A percentile compares a stretch with the other conserved stretches of the same genome.
Conservation (phyloP, 2,113 vertebrate species). For the Enhydra lutris region DNA sequence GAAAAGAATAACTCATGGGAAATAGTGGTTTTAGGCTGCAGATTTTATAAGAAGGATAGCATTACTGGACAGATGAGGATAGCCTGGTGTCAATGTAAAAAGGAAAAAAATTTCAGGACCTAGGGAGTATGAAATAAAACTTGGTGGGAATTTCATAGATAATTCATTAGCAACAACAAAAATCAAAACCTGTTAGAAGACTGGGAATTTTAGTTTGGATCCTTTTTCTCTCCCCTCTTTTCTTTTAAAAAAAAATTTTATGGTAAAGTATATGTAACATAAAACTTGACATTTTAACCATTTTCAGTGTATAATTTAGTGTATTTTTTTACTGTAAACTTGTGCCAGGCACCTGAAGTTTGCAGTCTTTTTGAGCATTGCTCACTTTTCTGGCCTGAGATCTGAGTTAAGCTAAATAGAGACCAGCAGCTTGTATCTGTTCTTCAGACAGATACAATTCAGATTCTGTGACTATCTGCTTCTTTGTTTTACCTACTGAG, state of each 20-base stretch:
- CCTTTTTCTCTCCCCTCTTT: background rate
- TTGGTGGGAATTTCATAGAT: background rate
- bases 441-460: background rate
- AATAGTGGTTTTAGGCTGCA: background rate
- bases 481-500: background rate
- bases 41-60: background rate
- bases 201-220: background rate
- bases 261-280: background rate
- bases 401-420: background rate
- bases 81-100: background rate
- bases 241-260: background rate
- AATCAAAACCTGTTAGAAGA: background rate
- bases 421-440: background rate
- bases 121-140: background rate
- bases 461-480: background rate
- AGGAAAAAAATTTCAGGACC: background rate
- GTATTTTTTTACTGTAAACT: background rate
- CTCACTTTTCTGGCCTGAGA: background rate
- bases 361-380: background rate
- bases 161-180: slow-evolving; percentile 12
- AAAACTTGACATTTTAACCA: background rate
- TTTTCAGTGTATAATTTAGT: background rate
- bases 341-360: background rate
- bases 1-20: background rate
- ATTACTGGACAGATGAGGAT: background rate